These are phyloP conservation scores for Eucidaris tribuloides DNA, from an alignment of 35 echinoderm and acorn worm species.

Conservation along the genomic window DNA sequence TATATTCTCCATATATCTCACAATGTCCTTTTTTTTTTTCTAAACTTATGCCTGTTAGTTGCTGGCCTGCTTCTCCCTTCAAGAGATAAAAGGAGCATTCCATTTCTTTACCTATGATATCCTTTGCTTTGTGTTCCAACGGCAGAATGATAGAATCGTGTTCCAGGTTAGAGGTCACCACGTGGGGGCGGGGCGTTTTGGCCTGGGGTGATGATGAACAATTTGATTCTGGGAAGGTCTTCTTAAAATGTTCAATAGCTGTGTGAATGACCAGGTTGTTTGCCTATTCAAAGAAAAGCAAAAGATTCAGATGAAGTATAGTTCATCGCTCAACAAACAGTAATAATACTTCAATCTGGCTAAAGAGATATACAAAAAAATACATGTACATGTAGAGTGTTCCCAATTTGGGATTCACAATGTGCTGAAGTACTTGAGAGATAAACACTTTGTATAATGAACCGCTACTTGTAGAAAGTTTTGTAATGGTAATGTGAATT, in stretches of 20 bases:
- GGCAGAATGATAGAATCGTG: constrained; percentile 73
- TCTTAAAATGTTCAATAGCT: constrained; percentile 56
- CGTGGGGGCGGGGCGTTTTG: constrained; percentile 41
- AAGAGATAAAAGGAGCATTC: too few species aligned
- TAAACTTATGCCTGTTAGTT: too few species aligned
- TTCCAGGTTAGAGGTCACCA: constrained; percentile 79
- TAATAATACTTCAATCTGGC: neutral
- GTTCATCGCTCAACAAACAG: too few species aligned
- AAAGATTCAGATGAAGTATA: neutral
- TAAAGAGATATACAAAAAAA: neutral
- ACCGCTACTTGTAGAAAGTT: too few species aligned
- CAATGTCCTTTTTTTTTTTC: too few species aligned
- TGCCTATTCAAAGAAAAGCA: constrained; percentile 32
- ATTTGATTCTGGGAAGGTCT: neutral
- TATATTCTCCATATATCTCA: too few species aligned
- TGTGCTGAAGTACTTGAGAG: too few species aligned
- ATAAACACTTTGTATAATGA: too few species aligned
- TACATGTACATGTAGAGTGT: neutral
- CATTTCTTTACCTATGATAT: too few species aligned
- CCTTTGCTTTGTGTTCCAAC: constrained; percentile 48
- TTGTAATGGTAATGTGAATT: too few species aligned
- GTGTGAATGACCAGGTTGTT: constrained; percentile 82
- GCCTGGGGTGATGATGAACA: neutral
- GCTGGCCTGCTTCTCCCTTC: too few species aligned
- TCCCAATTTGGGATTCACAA: too few species aligned